A percentile compares a stretch with the other conserved stretches of the same genome.
Conservation (phyloP, 2,888 invertebrate species). For the Orthonychiurus folsomi region DNA sequence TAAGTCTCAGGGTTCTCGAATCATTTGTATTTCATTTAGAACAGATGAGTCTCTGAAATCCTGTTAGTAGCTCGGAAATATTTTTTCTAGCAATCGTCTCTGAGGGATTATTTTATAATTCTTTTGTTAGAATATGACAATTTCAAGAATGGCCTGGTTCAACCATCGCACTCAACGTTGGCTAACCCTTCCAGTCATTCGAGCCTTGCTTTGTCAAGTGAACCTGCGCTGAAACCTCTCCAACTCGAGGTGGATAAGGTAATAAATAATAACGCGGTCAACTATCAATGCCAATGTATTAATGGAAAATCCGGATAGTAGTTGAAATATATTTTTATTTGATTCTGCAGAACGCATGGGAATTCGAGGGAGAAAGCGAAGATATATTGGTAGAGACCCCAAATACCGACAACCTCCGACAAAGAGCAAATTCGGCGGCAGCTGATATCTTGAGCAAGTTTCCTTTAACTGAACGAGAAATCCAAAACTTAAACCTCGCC, state of each 20-base stretch:
- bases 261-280: too few relatives aligned
- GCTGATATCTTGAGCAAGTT: too few relatives aligned
- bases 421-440: too few relatives aligned
- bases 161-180: not conserved
- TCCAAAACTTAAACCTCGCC: too few relatives aligned
- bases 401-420: too few relatives aligned
- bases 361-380: slow-evolving; percentile 34
- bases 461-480: too few relatives aligned
- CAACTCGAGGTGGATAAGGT: slow-evolving; percentile 30
- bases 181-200: not conserved
- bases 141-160: not conserved
- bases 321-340: slow-evolving; percentile 8
- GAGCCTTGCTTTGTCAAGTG: slow-evolving; percentile 13
- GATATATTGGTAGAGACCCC: slow-evolving; percentile 23
- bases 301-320: too few relatives aligned
- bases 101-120: slow-evolving; percentile 4
- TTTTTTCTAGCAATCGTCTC: slow-evolving; percentile 4
- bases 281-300: too few relatives aligned
- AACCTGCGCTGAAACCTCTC: slow-evolving; percentile 16
- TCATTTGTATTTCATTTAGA: not conserved
- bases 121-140: too few relatives aligned
- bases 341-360: slow-evolving; percentile 35
- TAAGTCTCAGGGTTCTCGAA: slow-evolving; percentile 2
- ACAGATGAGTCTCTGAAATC: too few relatives aligned
- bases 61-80: too few relatives aligned